Percentiles rank a stretch among this genome's conserved stretches.
phyloP scores from a whole-genome alignment of 2,797 vertebrate genomes.

The Myripristis jacobus region DNA sequence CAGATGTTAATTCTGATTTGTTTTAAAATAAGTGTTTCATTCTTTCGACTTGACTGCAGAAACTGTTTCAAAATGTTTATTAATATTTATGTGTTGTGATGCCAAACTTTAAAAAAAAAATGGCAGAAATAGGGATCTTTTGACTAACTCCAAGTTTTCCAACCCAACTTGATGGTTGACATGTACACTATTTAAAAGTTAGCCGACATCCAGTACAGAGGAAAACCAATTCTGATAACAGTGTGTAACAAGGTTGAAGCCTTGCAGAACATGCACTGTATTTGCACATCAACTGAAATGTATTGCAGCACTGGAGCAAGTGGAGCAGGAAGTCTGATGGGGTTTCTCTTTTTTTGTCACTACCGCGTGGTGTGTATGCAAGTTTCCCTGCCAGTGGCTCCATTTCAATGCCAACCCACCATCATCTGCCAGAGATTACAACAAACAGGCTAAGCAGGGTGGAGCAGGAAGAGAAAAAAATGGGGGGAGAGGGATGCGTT shows the following conservation, averaged over 20 bases:
- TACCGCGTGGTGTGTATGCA: slow-evolving; percentile 62
- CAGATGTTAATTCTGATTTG: too few species aligned
- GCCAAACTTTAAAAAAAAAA: not conserved
- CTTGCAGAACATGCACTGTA: slow-evolving; percentile 36
- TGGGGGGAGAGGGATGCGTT: slow-evolving; percentile 48
- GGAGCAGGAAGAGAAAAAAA: slow-evolving; percentile 77
- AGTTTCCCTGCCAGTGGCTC: slow-evolving; percentile 70
- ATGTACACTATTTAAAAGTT: slow-evolving; percentile 11
- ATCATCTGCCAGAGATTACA: slow-evolving; percentile 78
- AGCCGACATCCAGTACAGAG: not conserved
- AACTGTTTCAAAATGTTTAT: not conserved
- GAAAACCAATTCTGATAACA: slow-evolving; percentile 13
- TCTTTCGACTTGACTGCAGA: not conserved
- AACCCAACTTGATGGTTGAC: slow-evolving; percentile 20
- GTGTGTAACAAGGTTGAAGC: slow-evolving; percentile 13
- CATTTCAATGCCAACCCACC: slow-evolving; percentile 76
- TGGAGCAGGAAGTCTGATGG: slow-evolving; percentile 69
- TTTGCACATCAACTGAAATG: slow-evolving; percentile 65
- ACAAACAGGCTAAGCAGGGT: slow-evolving; percentile 75
- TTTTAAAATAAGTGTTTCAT: not conserved
- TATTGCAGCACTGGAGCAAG: slow-evolving; percentile 50
- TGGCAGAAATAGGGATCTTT: not conserved
- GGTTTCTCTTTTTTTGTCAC: slow-evolving; percentile 70
- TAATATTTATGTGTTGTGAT: not conserved
- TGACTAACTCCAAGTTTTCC: not conserved